A percentile compares a stretch with the other conserved stretches of the same genome.
Evolutionary conservation across 2,888 invertebrate species (phyloP).

Genomic region (Limnephilus rhombicus): DNA sequence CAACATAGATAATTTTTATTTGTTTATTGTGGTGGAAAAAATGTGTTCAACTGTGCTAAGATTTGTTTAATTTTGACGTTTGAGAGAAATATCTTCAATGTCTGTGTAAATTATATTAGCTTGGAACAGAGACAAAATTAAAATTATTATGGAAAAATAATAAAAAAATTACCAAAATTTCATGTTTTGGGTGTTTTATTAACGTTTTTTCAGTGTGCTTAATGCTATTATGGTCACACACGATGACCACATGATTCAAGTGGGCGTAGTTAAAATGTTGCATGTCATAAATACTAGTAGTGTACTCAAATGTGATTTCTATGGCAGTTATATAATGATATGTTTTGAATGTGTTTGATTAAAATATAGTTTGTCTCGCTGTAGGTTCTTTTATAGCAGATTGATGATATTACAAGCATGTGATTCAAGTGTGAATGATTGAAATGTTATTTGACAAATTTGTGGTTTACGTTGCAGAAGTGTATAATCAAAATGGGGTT

Average conservation of each 20-base stretch:
- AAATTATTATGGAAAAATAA: not conserved
- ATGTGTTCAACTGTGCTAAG: not conserved
- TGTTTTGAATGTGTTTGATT: not conserved
- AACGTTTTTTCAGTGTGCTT: not conserved
- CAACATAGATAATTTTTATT: not conserved
- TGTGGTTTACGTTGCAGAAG: not conserved
- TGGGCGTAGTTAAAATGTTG: not conserved
- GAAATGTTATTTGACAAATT: not conserved
- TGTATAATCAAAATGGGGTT: not conserved
- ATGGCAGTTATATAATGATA: not conserved
- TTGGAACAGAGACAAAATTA: too few species aligned
- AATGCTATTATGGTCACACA: not conserved
- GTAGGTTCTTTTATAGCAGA: not conserved
- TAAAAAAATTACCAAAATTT: not conserved
- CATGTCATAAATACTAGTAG: not conserved
- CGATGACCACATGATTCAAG: not conserved
- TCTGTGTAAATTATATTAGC: too few species aligned
- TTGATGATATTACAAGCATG: not conserved
- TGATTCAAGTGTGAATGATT: not conserved
- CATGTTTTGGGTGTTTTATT: not conserved
- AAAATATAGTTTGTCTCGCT: not conserved
- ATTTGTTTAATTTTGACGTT: not conserved
- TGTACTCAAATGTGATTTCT: not conserved
- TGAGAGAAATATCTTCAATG: not conserved
- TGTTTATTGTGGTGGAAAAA: not conserved